Conservation (phyloP, 2,888 invertebrate genomes). For the Steinernema carpocapsae region DNA sequence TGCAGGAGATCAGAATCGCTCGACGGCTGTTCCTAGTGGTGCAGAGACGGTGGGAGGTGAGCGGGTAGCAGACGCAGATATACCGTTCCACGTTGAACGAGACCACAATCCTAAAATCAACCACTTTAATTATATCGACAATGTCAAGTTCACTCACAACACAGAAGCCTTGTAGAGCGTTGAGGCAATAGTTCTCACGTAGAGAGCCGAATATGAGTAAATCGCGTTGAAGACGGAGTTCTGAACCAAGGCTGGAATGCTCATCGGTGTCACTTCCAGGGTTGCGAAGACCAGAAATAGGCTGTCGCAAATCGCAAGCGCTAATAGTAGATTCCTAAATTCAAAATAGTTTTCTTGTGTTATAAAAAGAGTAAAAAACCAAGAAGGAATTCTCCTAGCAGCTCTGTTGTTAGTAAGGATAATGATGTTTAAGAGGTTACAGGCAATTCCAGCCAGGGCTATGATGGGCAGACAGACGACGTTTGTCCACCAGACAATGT, state of each 20-base stretch:
- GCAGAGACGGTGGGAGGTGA: slow-evolving; percentile 62
- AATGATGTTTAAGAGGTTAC: slow-evolving; percentile 65
- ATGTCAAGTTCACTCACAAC: slow-evolving; percentile 59
- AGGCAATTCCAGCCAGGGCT: slow-evolving; percentile 56
- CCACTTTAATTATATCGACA: neutral
- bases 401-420: slow-evolving; percentile 62
- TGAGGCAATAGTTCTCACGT: slow-evolving; percentile 66
- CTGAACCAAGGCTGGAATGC: slow-evolving; percentile 55
- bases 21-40: slow-evolving; percentile 54
- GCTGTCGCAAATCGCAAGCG: slow-evolving; percentile 65
- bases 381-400: slow-evolving; percentile 66
- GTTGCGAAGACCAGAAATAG: slow-evolving; percentile 66
- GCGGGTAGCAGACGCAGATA: slow-evolving; percentile 67
- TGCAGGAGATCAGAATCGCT: slow-evolving; percentile 53
- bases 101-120: slow-evolving; percentile 63
- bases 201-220: slow-evolving; percentile 58
- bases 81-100: slow-evolving; percentile 69
- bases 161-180: slow-evolving; percentile 68
- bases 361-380: slow-evolving; percentile 45
- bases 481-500: slow-evolving; percentile 65
- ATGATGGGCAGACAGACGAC: slow-evolving; percentile 59
- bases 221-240: slow-evolving; percentile 51
- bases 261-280: slow-evolving; percentile 61
- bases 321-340: slow-evolving; percentile 63
- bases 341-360: neutral